phyloP scores from a whole-genome alignment of 2,888 invertebrate species.

The Bimastos eiseni region DNA sequence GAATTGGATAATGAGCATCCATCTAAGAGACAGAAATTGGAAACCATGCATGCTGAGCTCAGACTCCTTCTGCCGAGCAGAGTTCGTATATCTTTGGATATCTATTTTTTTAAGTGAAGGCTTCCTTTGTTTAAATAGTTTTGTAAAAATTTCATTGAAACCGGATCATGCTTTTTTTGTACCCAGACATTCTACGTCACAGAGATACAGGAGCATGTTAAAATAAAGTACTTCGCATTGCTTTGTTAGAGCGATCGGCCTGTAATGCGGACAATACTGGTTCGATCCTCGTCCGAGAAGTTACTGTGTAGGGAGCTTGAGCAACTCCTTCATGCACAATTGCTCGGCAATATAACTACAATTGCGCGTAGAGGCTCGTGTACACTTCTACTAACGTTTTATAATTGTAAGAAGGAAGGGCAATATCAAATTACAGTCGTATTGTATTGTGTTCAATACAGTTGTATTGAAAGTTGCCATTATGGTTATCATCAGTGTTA shows the following conservation, averaged over 20 bases:
- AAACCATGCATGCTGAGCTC: not conserved
- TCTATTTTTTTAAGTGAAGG: not conserved
- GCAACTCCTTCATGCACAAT: no score
- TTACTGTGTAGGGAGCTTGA: no score
- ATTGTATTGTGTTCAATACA: no score
- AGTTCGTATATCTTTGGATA: no score
- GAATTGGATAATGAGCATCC: not conserved
- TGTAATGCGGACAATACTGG: no score
- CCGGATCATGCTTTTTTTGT: not conserved
- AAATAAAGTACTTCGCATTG: not conserved
- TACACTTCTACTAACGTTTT: no score
- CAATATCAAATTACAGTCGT: no score
- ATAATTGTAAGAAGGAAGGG: no score
- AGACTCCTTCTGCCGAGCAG: slow-evolving; percentile 16
- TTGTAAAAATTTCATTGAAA: not conserved
- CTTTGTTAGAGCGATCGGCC: not conserved
- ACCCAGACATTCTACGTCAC: not conserved
- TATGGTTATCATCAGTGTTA: not conserved
- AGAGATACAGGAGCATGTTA: not conserved
- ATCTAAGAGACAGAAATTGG: not conserved
- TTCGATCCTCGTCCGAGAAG: no score
- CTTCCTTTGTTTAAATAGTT: not conserved
- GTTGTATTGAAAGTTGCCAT: not conserved
- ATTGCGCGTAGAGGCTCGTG: no score
- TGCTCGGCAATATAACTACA: no score